These are phyloP conservation scores for Torymus auratus DNA, from an alignment of 2,888 invertebrate species.

Conservation along the genomic window DNA sequence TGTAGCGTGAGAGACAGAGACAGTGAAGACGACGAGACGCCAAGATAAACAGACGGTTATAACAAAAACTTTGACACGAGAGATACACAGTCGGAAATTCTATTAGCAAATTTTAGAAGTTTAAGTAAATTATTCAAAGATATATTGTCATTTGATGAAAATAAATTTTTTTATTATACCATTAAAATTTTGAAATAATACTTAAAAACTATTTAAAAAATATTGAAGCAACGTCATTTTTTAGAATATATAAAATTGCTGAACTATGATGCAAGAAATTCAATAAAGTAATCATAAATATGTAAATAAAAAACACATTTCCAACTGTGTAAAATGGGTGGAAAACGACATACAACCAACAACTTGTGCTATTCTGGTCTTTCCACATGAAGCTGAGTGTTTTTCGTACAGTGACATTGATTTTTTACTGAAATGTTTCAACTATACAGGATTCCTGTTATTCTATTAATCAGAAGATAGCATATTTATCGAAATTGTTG, in stretches of 20 bases:
- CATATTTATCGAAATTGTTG: no score
- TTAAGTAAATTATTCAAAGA: no score
- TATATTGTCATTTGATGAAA: no score
- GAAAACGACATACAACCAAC: constrained; percentile 11
- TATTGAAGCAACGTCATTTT: no score
- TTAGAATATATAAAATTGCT: no score
- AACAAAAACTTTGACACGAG: not conserved
- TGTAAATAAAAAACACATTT: not conserved
- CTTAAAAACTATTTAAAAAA: no score
- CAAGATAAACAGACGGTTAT: constrained; percentile 22
- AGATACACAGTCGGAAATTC: constrained; percentile 32
- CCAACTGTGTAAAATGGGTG: constrained; percentile 24
- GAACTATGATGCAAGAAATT: no score
- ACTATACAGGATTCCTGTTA: not conserved
- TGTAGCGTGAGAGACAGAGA: constrained; percentile 26
- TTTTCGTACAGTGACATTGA: not conserved
- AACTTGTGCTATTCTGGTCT: not conserved
- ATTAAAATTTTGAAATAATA: no score
- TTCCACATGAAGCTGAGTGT: not conserved
- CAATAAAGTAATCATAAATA: no score
- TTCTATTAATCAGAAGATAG: no score
- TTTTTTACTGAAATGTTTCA: not conserved
- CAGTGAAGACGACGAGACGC: constrained; percentile 26
- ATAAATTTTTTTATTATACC: no score
- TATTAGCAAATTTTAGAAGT: not conserved